Evolutionary conservation across 2,888 invertebrate genomes (phyloP).

Genomic region (Drosophila infuscata): DNA sequence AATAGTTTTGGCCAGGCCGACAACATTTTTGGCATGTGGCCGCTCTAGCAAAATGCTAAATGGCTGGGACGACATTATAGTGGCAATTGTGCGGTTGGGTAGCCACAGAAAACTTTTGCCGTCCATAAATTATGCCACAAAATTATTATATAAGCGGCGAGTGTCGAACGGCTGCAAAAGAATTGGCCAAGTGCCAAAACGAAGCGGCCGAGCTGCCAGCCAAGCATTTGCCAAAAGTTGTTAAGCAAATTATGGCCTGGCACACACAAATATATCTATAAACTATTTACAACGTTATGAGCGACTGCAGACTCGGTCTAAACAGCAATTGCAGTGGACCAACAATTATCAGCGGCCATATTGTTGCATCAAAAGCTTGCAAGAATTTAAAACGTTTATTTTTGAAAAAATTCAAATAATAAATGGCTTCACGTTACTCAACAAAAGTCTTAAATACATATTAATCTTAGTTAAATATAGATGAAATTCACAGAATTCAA

Average conservation of each 20-base stretch:
- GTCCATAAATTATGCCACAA: constrained; percentile 74
- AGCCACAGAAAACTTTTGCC: constrained; percentile 73
- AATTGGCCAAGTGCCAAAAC: constrained; percentile 69
- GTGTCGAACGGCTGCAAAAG: constrained; percentile 65
- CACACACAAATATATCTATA: constrained; percentile 19
- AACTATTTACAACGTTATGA: constrained; percentile 18
- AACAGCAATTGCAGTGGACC: constrained; percentile 39
- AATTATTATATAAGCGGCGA: constrained; percentile 76
- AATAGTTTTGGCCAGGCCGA: constrained; percentile 69
- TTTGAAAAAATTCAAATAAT: neutral
- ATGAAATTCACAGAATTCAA: neutral
- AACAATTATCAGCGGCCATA: constrained; percentile 44
- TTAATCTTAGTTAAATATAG: neutral
- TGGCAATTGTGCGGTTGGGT: constrained; percentile 74
- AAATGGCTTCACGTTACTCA: neutral
- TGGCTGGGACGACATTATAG: constrained; percentile 65
- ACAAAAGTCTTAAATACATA: neutral
- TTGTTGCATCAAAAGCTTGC: constrained; percentile 24
- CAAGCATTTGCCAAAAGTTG: constrained; percentile 72
- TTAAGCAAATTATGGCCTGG: constrained; percentile 77
- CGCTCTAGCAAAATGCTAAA: constrained; percentile 67
- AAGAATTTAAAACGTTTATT: constrained; percentile 19
- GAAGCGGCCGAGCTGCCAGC: constrained; percentile 25
- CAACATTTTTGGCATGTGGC: constrained; percentile 48
- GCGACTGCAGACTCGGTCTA: constrained; percentile 11